These are phyloP conservation scores for Lophius americanus DNA, from an alignment of 2,797 vertebrate genomes.

Conservation along the genomic window DNA sequence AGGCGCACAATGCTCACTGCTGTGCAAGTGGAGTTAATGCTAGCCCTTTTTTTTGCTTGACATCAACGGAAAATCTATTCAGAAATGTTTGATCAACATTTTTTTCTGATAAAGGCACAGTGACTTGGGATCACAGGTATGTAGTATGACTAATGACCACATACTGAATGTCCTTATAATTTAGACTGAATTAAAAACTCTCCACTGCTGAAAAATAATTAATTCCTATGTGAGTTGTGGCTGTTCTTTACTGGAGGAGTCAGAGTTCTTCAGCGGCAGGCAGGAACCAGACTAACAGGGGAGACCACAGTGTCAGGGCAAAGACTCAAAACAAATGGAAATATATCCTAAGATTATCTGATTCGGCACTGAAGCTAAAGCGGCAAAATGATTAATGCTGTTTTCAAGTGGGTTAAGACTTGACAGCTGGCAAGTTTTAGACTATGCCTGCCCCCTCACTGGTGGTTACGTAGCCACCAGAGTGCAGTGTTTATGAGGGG, in stretches of 20 bases:
- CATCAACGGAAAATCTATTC: conserved; percentile 15
- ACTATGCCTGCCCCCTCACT: conserved; percentile 6
- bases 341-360: conserved; percentile 57
- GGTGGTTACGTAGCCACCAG: conserved; percentile 44
- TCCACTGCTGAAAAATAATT: conserved; percentile 5
- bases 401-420: conserved; percentile 35
- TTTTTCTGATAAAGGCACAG: not conserved
- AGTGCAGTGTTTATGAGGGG: conserved; percentile 57
- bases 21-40: too few relatives aligned
- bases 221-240: conserved; percentile 27
- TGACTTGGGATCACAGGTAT: conserved; percentile 3
- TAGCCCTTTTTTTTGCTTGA: too few relatives aligned
- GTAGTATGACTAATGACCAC: not conserved
- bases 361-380: conserved; percentile 53
- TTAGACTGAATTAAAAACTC: not conserved
- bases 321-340: conserved; percentile 70
- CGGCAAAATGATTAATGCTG: conserved; percentile 32
- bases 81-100: conserved; percentile 11
- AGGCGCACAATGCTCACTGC: too few relatives aligned
- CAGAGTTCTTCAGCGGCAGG: conserved; percentile 27
- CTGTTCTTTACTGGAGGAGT: conserved; percentile 21
- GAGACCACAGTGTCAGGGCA: conserved; percentile 51
- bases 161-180: not conserved
- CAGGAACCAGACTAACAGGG: conserved; percentile 35
- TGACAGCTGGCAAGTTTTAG: conserved; percentile 36